Conservation (phyloP, 2,113 vertebrate genomes). For the Orycteropus afer region DNA sequence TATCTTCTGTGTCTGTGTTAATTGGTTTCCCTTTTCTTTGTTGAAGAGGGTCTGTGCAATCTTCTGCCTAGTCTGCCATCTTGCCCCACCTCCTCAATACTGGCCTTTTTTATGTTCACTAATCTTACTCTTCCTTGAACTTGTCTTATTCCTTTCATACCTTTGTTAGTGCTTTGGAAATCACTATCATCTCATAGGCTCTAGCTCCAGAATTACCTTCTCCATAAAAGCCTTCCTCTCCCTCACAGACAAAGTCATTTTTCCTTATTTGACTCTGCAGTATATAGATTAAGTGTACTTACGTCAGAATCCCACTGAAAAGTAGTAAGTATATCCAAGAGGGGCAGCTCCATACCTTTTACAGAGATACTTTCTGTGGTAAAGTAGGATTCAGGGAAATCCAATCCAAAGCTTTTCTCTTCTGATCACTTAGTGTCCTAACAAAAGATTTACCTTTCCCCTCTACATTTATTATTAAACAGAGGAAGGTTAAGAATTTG, state of each 20-base stretch:
- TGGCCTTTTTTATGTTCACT: too few species aligned
- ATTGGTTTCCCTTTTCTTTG: too few species aligned
- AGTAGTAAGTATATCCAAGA: background rate
- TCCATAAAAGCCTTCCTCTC: background rate
- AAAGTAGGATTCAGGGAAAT: background rate
- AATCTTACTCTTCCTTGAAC: background rate
- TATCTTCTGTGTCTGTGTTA: too few species aligned
- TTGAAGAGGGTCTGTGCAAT: too few species aligned
- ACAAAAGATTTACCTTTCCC: constrained; percentile 16
- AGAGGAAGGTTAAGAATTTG: constrained; percentile 10
- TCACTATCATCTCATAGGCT: background rate
- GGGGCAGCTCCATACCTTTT: background rate
- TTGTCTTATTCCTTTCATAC: background rate
- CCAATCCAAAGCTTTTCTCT: background rate
- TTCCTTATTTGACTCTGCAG: background rate
- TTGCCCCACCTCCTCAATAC: too few species aligned
- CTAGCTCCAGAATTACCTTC: background rate
- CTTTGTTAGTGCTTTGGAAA: background rate
- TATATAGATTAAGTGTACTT: background rate
- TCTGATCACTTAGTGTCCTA: background rate
- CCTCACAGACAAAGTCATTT: background rate
- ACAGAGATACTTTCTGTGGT: background rate
- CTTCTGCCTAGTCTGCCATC: too few species aligned
- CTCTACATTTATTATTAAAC: background rate
- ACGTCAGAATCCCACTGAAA: background rate